Evolutionary conservation across 2,113 vertebrate genomes (phyloP).

Genomic region (Melanotaenia duboulayi): DNA sequence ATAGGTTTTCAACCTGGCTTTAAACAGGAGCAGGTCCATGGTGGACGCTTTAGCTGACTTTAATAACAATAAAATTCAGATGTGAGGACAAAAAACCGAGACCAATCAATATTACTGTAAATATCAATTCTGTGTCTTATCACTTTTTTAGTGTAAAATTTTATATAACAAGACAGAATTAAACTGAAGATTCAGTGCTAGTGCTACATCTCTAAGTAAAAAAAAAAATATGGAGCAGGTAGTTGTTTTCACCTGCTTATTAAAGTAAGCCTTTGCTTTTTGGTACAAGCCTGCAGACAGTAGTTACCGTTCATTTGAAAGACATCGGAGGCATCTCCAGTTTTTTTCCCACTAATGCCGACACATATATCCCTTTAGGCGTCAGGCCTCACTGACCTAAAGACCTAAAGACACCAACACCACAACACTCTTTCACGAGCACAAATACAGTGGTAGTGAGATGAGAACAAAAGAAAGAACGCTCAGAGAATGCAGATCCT

Average conservation of each 20-base stretch:
- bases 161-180: no score
- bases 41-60: no score
- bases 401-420: constrained; percentile 21
- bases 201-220: neutral
- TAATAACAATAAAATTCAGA: no score
- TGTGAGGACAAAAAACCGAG: no score
- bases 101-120: no score
- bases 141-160: no score
- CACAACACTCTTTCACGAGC: constrained; percentile 34
- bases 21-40: no score
- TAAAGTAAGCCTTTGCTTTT: constrained; percentile 8
- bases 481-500: constrained; percentile 9
- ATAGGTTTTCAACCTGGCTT: no score
- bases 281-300: constrained; percentile 14
- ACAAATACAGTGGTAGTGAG: constrained; percentile 18
- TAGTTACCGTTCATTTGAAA: neutral
- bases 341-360: constrained; percentile 13
- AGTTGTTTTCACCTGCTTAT: neutral
- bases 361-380: constrained; percentile 21
- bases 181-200: no score
- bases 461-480: constrained; percentile 2
- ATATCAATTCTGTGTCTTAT: no score
- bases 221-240: neutral
- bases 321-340: constrained; percentile 18
- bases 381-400: constrained; percentile 27